Percentiles rank a stretch among this genome's conserved stretches.
Conservation (phyloP, 2,888 invertebrate genomes). For the Cabera pusaria region DNA sequence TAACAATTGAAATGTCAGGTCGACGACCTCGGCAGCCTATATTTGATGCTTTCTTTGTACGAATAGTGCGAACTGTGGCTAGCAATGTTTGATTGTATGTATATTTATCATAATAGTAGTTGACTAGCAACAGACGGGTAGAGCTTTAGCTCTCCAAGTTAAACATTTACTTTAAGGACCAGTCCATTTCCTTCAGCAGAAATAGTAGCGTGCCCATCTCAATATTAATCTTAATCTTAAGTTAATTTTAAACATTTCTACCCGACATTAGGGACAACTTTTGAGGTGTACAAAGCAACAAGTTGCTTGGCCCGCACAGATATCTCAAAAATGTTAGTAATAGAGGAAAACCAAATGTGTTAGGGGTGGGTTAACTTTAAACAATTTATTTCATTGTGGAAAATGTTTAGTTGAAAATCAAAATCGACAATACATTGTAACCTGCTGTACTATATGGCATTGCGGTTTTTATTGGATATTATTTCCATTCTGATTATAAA, state of each 20-base stretch:
- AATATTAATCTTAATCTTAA: slow-evolving; percentile 73
- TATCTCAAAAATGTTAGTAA: slow-evolving; percentile 53
- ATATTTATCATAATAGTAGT: slow-evolving; percentile 98
- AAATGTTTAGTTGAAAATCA: slow-evolving; percentile 67
- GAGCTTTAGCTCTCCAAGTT: slow-evolving; percentile 74
- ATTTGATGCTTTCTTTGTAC: slow-evolving; percentile 12
- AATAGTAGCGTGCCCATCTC: slow-evolving; percentile 65
- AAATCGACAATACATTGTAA: slow-evolving; percentile 54
- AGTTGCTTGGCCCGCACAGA: slow-evolving; percentile 41
- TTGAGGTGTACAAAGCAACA: slow-evolving; percentile 46
- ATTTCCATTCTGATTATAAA: slow-evolving; percentile 55
- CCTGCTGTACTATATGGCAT: slow-evolving; percentile 56
- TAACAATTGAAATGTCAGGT: slow-evolving; percentile 26
- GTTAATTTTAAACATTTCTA: slow-evolving; percentile 72
- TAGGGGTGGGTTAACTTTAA: slow-evolving; percentile 64
- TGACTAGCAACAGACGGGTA: slow-evolving; percentile 97
- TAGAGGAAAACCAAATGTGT: slow-evolving; percentile 73
- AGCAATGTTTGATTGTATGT: no score
- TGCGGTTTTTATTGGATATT: slow-evolving; percentile 61
- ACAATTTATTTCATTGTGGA: slow-evolving; percentile 75
- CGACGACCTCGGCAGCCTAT: slow-evolving; percentile 22
- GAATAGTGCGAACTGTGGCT: no score
- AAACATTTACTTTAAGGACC: slow-evolving; percentile 64
- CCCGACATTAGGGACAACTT: slow-evolving; percentile 48
- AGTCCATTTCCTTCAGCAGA: slow-evolving; percentile 65